These are phyloP conservation scores for Xyrichtys novacula DNA, from an alignment of 2,797 vertebrate species.

Conservation along the genomic window DNA sequence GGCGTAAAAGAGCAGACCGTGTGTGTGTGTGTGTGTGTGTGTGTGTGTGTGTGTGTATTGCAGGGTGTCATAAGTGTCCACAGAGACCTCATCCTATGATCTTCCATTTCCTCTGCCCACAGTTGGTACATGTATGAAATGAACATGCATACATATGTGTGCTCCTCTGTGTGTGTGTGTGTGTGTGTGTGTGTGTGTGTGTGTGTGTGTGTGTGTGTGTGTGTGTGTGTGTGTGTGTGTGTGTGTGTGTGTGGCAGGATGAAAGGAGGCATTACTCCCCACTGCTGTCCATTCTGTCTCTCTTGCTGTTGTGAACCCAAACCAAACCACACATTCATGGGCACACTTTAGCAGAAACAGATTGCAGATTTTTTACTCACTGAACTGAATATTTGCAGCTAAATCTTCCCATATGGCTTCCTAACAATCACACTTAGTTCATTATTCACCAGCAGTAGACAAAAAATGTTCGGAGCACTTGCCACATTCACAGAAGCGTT, in stretches of 20 bases:
- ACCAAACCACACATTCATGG: constrained; percentile 29
- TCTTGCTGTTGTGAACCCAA: constrained; percentile 26
- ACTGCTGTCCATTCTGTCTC: constrained; percentile 74
- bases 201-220: constrained; percentile 33
- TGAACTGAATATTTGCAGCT: constrained; percentile 51
- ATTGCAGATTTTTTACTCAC: constrained; percentile 56
- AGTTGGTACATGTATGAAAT: constrained; percentile 31
- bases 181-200: constrained; percentile 20
- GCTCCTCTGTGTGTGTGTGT: constrained; percentile 22
- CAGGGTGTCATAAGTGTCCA: constrained; percentile 35
- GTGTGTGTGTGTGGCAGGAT: constrained; percentile 45
- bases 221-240: constrained; percentile 35
- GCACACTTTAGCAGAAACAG: constrained; percentile 60
- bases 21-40: constrained; percentile 20
- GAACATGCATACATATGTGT: constrained; percentile 31
- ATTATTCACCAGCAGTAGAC: constrained; percentile 59
- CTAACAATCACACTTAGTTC: constrained; percentile 47
- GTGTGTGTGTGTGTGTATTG: constrained; percentile 13
- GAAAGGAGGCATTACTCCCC: constrained; percentile 54
- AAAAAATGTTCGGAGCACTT: constrained; percentile 37
- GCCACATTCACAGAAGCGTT: constrained; percentile 43
- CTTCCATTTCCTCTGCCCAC: constrained; percentile 25
- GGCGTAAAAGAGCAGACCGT: constrained; percentile 22
- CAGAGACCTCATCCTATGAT: constrained; percentile 53
- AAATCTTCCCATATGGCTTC: constrained; percentile 65